Evolutionary conservation across 2,888 invertebrate genomes (phyloP), one percentile per base, ranked within the genome.

Genomic region (Noctua pronuba): DNA sequence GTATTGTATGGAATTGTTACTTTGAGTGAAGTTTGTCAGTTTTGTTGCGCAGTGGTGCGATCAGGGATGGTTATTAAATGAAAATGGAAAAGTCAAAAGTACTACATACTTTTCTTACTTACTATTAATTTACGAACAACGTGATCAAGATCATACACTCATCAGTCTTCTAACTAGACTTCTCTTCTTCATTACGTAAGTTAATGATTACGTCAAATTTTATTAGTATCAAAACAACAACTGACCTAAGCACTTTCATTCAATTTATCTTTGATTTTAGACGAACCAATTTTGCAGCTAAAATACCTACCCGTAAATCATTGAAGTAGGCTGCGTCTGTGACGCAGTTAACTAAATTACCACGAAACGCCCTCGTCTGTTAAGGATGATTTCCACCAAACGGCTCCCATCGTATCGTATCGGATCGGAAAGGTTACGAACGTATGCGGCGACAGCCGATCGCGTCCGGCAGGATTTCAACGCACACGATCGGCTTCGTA

Each of bases 1-100:
- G 89, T 89, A 86, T 86, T 85, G 84, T 81, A 76, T 77, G 69
- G 69, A 86, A 75, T 82, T 77, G 80, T 66, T 73, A 66, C 82
- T 84, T 84, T 87, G 84, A 78, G 64, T 66, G n/a, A 66, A 65
- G 80, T 84, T 83, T 62, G 64, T 64, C 16, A 35, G 58, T 66
- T 44, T 64, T 62, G 31, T 28, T 55, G 35, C 28, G n/a, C 8
- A 68, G 44, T 62, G 41, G 55, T 68, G 1, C 4, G 1, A 31
- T 55, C 49, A 21, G 3, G 16, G 7, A 16, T 58, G 6, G 58
- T 58, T 28, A n/a, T n/a, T 13, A 28, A 55, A 28, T 13, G 52
- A n/a, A 11, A 55, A n/a, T 55, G 1, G n/a, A 52, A 44, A 49
- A 55, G n/a, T 55, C 55, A 21, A 49, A 49, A 24, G 11, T n/a